These are phyloP conservation scores for Sinella curviseta DNA, from an alignment of 1,140 invertebrate genomes.

Conservation along the genomic window DNA sequence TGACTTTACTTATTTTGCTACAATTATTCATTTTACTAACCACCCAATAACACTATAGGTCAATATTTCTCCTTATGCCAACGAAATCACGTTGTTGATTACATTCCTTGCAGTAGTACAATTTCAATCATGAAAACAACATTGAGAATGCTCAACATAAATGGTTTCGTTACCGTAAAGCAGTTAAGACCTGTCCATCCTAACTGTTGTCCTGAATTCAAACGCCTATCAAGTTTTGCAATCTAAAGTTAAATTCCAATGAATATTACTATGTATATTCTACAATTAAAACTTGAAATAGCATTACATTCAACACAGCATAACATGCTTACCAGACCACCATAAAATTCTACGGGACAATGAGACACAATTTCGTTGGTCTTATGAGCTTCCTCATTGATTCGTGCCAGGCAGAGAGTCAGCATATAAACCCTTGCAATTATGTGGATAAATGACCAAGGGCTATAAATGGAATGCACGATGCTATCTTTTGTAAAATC, in stretches of 20 bases:
- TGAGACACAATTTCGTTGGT: not conserved
- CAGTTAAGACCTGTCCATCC: not conserved
- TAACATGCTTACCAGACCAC: not conserved
- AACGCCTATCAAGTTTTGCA: not conserved
- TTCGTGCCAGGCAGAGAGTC: not conserved
- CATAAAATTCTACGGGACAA: not conserved
- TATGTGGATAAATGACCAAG: not conserved
- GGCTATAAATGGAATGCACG: not conserved
- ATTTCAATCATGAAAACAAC: conserved; percentile 13
- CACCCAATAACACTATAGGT: too few relatives aligned
- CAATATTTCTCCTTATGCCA: too few relatives aligned
- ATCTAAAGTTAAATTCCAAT: too few relatives aligned
- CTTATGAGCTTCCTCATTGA: not conserved
- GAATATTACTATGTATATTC: too few relatives aligned
- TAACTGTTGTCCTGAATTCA: not conserved
- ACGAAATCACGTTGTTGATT: not conserved
- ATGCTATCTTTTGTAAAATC: not conserved
- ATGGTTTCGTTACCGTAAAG: not conserved
- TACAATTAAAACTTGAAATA: too few relatives aligned
- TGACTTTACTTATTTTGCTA: too few relatives aligned
- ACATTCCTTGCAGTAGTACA: not conserved
- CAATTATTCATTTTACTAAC: too few relatives aligned
- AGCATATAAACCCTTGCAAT: not conserved
- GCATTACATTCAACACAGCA: too few relatives aligned
- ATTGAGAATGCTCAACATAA: conserved; percentile 20